Base-by-base conservation (phyloP, 2,888 invertebrate genomes). In the Clanis bilineata region DNA sequence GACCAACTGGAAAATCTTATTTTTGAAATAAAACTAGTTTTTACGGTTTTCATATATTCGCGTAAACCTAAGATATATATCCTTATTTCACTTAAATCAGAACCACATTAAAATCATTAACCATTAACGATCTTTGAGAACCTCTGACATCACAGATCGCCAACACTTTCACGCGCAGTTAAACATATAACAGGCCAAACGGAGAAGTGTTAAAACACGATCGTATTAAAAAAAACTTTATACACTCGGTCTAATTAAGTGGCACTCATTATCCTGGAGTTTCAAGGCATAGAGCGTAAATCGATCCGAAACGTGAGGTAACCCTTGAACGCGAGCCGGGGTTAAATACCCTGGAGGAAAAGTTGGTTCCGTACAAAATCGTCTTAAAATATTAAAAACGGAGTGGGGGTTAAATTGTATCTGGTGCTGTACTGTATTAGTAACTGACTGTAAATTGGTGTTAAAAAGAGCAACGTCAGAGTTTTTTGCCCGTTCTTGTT, bases 221-320 rank as follows among this genome's bases (percentile, higher is more conserved):
- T 10, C 21, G 44, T 23, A 44, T 44, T 32, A 51, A 51, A 51
- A 45, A 51, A 45, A 51, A 51, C 18, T 51, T 51, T 51, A 51
- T 51, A 51, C 51, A 15, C 10, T 32, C 18, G 18, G 51, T 51
- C 51, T 51, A 51, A 51, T 51, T 51, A 51, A 51, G 51, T 51
- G 51, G 28, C 51, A 18, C 32, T 51, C 51, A 51, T 51, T 51
- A 51, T 51, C 51, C 51, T 51, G 18, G 51, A 32, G 51, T 51
- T 51, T 32, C 32, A 51, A 51, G 32, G 51, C 51, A 51, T 51
- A 51, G 28, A 28, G 51, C 51, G 51, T 51, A 51, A 51, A 51
- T 51, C 51, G 51, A 51, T 51, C 51, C 51, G 18, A 9, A n/a
- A 18, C 18, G 51, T 51, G 51, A 45, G 45, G 18, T 51, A 51